A percentile compares a stretch with the other conserved stretches of the same genome.
These are phyloP conservation scores for Sycobia sp. DNA, from an alignment of 1,140 invertebrate genomes.

Conservation along the genomic window DNA sequence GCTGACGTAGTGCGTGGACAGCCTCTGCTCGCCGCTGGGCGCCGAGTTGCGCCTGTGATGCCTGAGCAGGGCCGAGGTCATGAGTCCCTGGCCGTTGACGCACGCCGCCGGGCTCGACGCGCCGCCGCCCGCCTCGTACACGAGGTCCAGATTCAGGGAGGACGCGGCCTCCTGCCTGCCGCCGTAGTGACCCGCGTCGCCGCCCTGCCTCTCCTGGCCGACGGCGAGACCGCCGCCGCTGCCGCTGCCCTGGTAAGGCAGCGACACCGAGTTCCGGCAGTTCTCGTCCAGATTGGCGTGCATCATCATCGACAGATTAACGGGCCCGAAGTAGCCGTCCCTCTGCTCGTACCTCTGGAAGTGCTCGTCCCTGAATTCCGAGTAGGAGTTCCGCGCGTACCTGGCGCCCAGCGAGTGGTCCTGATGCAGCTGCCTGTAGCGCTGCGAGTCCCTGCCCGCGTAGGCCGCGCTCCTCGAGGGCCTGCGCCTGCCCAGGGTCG, in stretches of 20 bases:
- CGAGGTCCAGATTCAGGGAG: slow-evolving; percentile 27
- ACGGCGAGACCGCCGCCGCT: neutral
- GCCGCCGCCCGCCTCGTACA: neutral
- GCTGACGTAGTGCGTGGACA: slow-evolving; percentile 70
- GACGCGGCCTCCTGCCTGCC: slow-evolving; percentile 13
- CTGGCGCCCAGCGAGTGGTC: slow-evolving; percentile 40
- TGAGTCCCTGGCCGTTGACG: neutral
- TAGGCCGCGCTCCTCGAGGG: slow-evolving; percentile 40
- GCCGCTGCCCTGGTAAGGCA: slow-evolving; percentile 23
- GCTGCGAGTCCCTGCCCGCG: neutral
- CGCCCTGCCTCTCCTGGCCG: slow-evolving; percentile 4
- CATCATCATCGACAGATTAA: slow-evolving; percentile 16
- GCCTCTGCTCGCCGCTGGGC: slow-evolving; percentile 53
- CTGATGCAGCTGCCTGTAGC: neutral
- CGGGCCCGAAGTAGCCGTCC: slow-evolving; percentile 34
- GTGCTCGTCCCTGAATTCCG: slow-evolving; percentile 50
- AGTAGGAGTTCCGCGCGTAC: slow-evolving; percentile 47
- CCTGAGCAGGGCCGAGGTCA: slow-evolving; percentile 45
- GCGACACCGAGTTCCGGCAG: slow-evolving; percentile 21
- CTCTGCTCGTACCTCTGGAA: slow-evolving; percentile 40
- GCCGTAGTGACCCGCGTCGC: slow-evolving; percentile 5
- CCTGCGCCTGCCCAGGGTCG: slow-evolving; percentile 51
- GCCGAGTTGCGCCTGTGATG: slow-evolving; percentile 50
- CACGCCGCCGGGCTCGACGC: slow-evolving; percentile 39
- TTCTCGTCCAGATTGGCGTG: neutral